Evolutionary conservation across 2,888 invertebrate species (phyloP).

Genomic region (Andrena marginata): DNA sequence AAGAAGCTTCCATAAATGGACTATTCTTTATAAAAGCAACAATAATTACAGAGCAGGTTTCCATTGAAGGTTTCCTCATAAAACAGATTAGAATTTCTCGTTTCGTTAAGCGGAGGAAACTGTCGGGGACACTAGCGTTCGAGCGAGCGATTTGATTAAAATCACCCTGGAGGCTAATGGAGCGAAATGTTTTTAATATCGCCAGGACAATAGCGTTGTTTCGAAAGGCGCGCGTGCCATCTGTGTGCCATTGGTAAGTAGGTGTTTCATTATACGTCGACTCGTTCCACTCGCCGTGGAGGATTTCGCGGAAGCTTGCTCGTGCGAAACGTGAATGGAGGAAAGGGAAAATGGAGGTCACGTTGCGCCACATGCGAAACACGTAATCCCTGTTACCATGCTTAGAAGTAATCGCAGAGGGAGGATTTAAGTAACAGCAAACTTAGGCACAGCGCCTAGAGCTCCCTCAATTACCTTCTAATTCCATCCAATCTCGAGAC

Average conservation of each 20-base stretch:
- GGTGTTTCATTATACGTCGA: conserved; percentile 9
- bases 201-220: background rate
- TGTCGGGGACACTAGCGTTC: background rate
- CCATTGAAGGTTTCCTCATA: background rate
- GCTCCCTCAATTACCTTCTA: no score
- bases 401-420: no score
- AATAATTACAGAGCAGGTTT: no score
- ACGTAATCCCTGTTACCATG: no score
- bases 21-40: no score
- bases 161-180: background rate
- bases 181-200: background rate
- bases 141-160: background rate
- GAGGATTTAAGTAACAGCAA: no score
- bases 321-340: background rate
- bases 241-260: background rate
- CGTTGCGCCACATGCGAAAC: background rate
- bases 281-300: background rate
- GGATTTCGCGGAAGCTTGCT: background rate
- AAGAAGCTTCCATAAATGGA: no score
- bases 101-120: background rate
- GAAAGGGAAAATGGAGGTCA: background rate
- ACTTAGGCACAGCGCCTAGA: no score
- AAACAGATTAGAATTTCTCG: background rate
- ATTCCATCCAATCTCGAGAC: no score
- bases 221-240: background rate